A percentile compares a stretch with the other conserved stretches of the same genome.
These are phyloP conservation scores for Puffinus mauretanicus DNA, from an alignment of 2,113 vertebrate genomes.

Conservation along the genomic window DNA sequence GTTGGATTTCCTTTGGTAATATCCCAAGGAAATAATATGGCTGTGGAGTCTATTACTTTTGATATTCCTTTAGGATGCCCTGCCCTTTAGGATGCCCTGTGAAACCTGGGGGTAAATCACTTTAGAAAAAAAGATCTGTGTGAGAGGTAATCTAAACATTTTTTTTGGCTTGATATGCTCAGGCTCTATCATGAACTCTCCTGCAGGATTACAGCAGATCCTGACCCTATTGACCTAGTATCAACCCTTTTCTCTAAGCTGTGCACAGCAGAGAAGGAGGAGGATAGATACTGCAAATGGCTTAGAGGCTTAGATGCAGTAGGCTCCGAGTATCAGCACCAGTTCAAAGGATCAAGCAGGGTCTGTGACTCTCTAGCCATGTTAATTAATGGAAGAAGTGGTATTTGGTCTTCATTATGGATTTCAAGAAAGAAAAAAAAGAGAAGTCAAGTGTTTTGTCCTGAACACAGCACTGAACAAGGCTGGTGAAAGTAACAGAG, in stretches of 20 bases:
- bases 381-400: constrained; percentile 49
- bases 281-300: neutral
- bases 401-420: constrained; percentile 53
- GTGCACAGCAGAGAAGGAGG: neutral
- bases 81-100: neutral
- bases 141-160: neutral
- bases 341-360: constrained; percentile 61
- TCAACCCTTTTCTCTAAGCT: constrained; percentile 31
- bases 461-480: neutral
- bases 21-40: neutral
- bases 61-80: neutral
- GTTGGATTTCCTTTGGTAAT: neutral
- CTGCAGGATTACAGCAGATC: constrained; percentile 49
- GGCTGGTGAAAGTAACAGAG: constrained; percentile 1
- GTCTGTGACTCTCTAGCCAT: constrained; percentile 33
- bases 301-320: constrained; percentile 45
- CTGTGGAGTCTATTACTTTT: neutral
- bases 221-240: constrained; percentile 48
- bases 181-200: neutral
- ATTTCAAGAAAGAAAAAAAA: neutral
- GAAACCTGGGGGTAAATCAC: neutral
- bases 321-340: constrained; percentile 33
- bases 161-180: neutral
- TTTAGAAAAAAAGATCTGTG: neutral
- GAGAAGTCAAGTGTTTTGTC: constrained; percentile 45